phyloP scores from a whole-genome alignment of 1,140 invertebrate genomes.

The Leptopilina boulardi region DNA sequence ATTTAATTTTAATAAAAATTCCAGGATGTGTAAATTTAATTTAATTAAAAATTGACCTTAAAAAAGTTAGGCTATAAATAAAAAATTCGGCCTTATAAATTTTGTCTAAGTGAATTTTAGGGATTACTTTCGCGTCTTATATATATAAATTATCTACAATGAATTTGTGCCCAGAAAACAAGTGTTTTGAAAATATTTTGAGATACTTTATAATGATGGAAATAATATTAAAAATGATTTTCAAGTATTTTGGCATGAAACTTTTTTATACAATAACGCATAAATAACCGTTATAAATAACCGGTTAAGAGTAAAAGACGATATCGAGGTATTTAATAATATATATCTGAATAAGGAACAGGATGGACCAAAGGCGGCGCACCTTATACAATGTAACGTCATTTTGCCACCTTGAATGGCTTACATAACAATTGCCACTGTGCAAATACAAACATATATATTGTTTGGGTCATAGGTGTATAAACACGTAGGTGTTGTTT shows the following conservation, averaged over 20 bases:
- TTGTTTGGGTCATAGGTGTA: slow-evolving; percentile 44
- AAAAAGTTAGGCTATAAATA: no score
- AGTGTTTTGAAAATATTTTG: no score
- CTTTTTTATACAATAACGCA: not conserved
- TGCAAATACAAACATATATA: slow-evolving; percentile 40
- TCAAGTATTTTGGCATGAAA: slow-evolving; percentile 37
- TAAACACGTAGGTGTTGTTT: slow-evolving; percentile 43
- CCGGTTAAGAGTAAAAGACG: slow-evolving; percentile 42
- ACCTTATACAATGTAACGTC: slow-evolving; percentile 62
- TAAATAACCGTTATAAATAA: slow-evolving; percentile 57
- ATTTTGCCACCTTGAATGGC: slow-evolving; percentile 67
- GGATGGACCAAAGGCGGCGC: slow-evolving; percentile 62
- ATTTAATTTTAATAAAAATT: no score
- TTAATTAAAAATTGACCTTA: no score
- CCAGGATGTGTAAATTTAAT: no score
- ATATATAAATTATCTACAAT: no score
- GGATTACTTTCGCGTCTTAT: no score
- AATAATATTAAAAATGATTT: not conserved
- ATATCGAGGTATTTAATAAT: slow-evolving; percentile 57
- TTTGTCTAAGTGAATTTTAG: no score
- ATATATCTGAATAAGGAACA: no score
- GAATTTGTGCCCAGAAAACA: no score
- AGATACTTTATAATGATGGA: no score
- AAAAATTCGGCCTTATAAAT: no score
- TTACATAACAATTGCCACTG: slow-evolving; percentile 63